phyloP scores from a whole-genome alignment of 2,797 vertebrate species.

The Chanos chanos region DNA sequence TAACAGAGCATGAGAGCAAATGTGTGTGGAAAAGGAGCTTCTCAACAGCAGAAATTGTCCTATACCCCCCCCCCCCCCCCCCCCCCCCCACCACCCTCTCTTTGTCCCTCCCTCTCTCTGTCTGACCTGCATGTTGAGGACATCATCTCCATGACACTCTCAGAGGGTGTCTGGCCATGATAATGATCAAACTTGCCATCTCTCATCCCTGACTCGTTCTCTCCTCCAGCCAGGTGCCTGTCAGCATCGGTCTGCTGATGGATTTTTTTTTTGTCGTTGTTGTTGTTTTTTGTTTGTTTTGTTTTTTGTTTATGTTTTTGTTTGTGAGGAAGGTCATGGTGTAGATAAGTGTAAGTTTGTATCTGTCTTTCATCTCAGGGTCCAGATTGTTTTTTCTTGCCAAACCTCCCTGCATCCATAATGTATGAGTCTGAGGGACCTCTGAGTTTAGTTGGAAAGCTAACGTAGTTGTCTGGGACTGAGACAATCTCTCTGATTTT shows the following conservation, averaged over 20 bases:
- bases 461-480: too few relatives aligned
- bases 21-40: background rate
- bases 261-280: background rate
- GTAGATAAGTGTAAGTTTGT: conserved; percentile 21
- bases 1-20: too few relatives aligned
- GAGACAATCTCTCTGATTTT: too few relatives aligned
- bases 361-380: background rate
- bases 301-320: conserved; percentile 5
- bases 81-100: conserved; percentile 23
- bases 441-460: background rate
- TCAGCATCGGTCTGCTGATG: too few relatives aligned
- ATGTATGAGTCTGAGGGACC: background rate
- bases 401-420: background rate
- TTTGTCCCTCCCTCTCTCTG: conserved; percentile 40
- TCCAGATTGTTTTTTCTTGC: background rate
- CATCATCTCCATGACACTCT: conserved; percentile 25
- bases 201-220: too few relatives aligned
- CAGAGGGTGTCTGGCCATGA: background rate
- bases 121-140: conserved; percentile 13
- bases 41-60: conserved; percentile 4
- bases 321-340: background rate
- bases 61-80: background rate
- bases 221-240: too few relatives aligned
- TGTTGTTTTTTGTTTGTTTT: background rate
- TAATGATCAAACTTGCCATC: too few relatives aligned